A percentile compares a stretch with the other conserved stretches of the same genome.
These are phyloP conservation scores for Archilochus colubris DNA, from an alignment of 2,113 vertebrate genomes.

Conservation along the genomic window DNA sequence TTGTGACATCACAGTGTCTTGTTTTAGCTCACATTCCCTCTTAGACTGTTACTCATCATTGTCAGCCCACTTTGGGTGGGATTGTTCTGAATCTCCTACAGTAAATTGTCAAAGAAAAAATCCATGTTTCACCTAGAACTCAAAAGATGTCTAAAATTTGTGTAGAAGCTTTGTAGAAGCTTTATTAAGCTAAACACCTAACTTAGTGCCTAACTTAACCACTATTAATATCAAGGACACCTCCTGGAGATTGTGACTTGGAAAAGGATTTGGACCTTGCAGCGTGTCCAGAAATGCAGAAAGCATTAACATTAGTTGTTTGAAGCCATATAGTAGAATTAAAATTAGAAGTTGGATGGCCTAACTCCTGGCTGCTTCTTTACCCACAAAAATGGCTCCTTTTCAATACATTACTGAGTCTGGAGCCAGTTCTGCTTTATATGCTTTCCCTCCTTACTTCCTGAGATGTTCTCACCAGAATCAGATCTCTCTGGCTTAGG, in stretches of 20 bases:
- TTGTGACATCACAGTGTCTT: background rate
- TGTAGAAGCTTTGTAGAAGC: background rate
- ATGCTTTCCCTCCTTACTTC: constrained; percentile 47
- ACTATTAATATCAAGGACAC: background rate
- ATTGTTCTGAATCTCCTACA: background rate
- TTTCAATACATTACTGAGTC: background rate
- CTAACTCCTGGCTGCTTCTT: background rate
- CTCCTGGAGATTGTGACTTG: background rate
- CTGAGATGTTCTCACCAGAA: constrained; percentile 61
- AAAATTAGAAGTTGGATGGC: background rate
- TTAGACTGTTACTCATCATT: background rate
- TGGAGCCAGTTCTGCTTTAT: constrained; percentile 48
- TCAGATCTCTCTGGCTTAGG: constrained; percentile 58
- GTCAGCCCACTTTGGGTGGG: background rate
- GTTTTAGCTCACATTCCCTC: background rate
- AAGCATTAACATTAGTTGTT: background rate
- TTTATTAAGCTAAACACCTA: background rate
- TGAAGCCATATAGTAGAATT: background rate
- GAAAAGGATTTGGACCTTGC: background rate
- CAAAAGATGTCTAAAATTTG: background rate
- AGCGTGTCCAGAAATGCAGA: background rate
- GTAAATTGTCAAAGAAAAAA: background rate
- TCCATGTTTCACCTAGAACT: background rate
- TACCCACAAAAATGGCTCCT: background rate
- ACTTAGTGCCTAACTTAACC: background rate